Evolutionary conservation across 2,888 invertebrate genomes (phyloP), one percentile per base, ranked within the genome.

Genomic region (Nephrotoma guestfalica): DNA sequence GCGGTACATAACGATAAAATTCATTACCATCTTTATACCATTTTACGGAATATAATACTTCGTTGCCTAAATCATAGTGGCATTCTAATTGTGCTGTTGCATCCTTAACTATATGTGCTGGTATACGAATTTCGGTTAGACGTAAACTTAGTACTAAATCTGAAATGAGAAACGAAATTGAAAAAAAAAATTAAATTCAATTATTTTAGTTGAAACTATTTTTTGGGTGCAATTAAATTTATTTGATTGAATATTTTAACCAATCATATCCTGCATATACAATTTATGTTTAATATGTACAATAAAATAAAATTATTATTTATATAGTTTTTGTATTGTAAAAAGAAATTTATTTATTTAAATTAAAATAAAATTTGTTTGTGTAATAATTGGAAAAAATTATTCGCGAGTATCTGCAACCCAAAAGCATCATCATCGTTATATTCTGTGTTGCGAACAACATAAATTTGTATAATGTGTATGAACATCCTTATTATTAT

Each of bases 11-110:
- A 89, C 97, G 93, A 93, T 96, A 97, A 93, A 97, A 97, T 92
- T 97, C 97, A 91, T 96, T 94, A 89, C 96, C 97, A 90, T 97
- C 96, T 91, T 97, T 97, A 93, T 97, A 97, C 97, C 97, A 97
- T 93, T 97, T 97, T 90, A 97, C 97, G 84, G 97, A 97, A 92
- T 97, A 97, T 86, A 97, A 93, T 86, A 94, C 94, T 90, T 97
- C 97, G 3, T 94, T 94, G 89, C 96, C 96, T 90, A 97, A 93
- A 91, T 96, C 95, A 93, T 96, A 97, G 90, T 95, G 94, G 91
- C 97, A 97, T 88, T 96, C 96, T 89, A 97, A 92, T 88, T 94
- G 93, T 86, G 96, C 96, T 89, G 94, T 94, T 90, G 95, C 94
- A 89, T 96, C 96, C 88, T 95, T 93, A 86, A 96, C 95, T 89